Base-by-base conservation (phyloP, 2,113 vertebrate species). In the Catagonus wagneri region DNA sequence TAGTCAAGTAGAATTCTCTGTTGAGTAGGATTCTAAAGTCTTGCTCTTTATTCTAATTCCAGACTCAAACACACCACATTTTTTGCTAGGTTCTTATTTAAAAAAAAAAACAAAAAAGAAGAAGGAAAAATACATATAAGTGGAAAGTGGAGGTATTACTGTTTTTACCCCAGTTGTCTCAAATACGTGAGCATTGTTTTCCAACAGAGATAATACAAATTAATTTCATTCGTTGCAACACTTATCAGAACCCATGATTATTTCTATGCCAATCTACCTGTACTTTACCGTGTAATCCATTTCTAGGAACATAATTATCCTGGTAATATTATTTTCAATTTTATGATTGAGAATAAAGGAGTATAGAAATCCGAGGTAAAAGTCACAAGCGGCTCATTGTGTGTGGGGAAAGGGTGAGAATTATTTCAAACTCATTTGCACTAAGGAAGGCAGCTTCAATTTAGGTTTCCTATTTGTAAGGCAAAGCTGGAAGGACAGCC, bases 31-130 rank as follows among this genome's bases (percentile, higher is more conserved):
- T 44, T 44, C n/a, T 68, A 79, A 76, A 66, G n/a, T 23, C n/a
- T 87, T 88, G 13, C 16, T 96, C 79, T 94, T 87, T 52, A 61
- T 84, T 66, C 54, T 84, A 92, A 78, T 83, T 92, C 17, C 19
- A 85, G 14, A 80, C 50, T 89, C n/a, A 84, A 89, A 75, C 19
- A 83, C 94, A 23, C 60, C 66, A 79, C n/a, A 76, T 71, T 50
- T 80, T 80, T 61, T 65, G 61, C 63, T 71, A 50, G 39, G 74
- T 23, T 87, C 3, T 36, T 83, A 89, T 25, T 84, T 66, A 11
- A 22, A n/a, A 14, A 50, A 61, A 36, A 25, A 20, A 87, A 8
- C 44, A 44, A 29, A 50, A 68, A 65, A 14, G 66, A 61, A 65
- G 7, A 76, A 88, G 66, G n/a, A n/a, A 61, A 78, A 2, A 25